phyloP scores from a whole-genome alignment of 2,797 vertebrate species.

The Pipistrellus pipistrellus region DNA sequence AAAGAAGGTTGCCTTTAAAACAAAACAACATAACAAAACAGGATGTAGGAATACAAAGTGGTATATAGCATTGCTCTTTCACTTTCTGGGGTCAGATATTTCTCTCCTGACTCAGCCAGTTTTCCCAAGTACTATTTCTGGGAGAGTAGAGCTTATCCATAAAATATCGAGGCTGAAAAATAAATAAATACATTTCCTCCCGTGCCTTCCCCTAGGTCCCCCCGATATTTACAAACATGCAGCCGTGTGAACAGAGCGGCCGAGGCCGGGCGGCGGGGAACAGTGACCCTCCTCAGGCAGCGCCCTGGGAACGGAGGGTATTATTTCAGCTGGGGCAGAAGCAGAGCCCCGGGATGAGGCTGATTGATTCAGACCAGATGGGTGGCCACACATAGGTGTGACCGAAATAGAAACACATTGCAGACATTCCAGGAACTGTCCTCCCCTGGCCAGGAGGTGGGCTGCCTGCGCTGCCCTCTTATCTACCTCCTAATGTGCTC shows the following conservation, averaged over 20 bases:
- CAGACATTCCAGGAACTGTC: constrained; percentile 93
- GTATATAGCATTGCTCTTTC: neutral
- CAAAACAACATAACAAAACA: no score
- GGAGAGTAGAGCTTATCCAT: constrained; percentile 84
- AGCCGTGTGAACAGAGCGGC: constrained; percentile 86
- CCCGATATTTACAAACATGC: constrained; percentile 87
- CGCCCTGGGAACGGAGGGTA: constrained; percentile 89
- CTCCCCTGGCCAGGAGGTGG: constrained; percentile 89
- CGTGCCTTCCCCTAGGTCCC: constrained; percentile 83
- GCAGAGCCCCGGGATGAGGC: constrained; percentile 91
- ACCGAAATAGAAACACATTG: constrained; percentile 94
- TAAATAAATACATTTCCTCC: constrained; percentile 62
- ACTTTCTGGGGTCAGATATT: constrained; percentile 80
- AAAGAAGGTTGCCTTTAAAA: neutral
- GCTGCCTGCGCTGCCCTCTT: constrained; percentile 86
- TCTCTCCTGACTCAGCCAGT: constrained; percentile 84
- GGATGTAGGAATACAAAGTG: neutral
- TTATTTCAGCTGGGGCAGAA: constrained; percentile 95
- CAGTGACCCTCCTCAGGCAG: constrained; percentile 88
- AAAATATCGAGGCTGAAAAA: constrained; percentile 86
- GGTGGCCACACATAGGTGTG: constrained; percentile 94
- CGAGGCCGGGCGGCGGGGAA: constrained; percentile 81
- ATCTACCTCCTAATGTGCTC: constrained; percentile 90
- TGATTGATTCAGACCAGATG: constrained; percentile 97
- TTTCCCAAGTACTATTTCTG: constrained; percentile 84